These are phyloP conservation scores for Myrmecophaga tridactyla DNA, from an alignment of 2,113 vertebrate genomes.

Conservation along the genomic window DNA sequence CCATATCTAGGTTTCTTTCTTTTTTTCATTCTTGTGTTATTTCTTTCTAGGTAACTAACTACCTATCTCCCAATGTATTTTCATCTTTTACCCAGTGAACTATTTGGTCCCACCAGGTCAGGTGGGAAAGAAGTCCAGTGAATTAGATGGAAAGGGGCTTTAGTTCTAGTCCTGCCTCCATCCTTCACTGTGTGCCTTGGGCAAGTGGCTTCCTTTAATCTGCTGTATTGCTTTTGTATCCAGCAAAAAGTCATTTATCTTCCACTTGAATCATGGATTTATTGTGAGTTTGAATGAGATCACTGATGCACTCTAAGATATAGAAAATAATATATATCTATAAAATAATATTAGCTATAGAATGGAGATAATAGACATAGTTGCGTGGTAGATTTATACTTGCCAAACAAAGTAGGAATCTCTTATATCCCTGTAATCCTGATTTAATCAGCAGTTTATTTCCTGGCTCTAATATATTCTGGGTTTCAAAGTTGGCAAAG, in stretches of 20 bases:
- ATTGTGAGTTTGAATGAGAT: neutral
- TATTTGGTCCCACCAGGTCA: neutral
- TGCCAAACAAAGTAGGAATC: neutral
- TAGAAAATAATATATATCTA: neutral
- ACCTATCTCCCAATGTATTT: neutral
- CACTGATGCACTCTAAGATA: neutral
- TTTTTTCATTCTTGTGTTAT: neutral
- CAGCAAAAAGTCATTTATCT: neutral
- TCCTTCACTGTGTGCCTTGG: fast-evolving
- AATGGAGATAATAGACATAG: neutral
- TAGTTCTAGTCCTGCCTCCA: neutral
- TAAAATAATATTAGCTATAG: neutral
- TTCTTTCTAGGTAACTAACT: neutral
- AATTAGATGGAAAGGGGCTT: neutral
- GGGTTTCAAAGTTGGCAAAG: neutral
- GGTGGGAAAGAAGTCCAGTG: fast-evolving
- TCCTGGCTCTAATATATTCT: conserved; percentile 2
- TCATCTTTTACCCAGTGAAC: neutral
- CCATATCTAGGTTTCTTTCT: neutral
- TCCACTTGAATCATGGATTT: neutral
- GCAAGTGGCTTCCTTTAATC: neutral
- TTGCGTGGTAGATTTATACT: neutral
- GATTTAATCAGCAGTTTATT: neutral
- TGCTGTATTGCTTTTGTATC: neutral
- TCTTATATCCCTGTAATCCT: neutral